Percentiles rank a stretch among this genome's conserved stretches.
phyloP scores from a whole-genome alignment of 2,888 invertebrate genomes.

The Drosophila mettleri region DNA sequence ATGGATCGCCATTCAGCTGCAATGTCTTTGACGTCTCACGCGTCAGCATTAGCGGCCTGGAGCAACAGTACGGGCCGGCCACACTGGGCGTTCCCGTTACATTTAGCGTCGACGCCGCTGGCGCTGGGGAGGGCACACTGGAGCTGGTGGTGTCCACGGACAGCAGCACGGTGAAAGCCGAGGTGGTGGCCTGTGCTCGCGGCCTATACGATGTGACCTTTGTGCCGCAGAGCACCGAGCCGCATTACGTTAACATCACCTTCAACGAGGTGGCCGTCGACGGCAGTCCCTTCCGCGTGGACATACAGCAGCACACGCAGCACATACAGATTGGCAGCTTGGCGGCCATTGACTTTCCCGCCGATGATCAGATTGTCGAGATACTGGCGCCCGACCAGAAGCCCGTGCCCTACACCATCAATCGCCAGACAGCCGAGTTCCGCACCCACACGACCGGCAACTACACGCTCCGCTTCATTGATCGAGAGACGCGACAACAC shows the following conservation, averaged over 20 bases:
- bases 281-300: slow-evolving; percentile 95
- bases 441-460: slow-evolving; percentile 91
- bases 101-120: slow-evolving; percentile 97
- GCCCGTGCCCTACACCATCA: slow-evolving; percentile 87
- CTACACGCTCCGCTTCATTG: slow-evolving; percentile 89
- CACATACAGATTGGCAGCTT: slow-evolving; percentile 88
- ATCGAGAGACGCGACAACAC: slow-evolving; percentile 87
- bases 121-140: slow-evolving; percentile 96
- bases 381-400: slow-evolving; percentile 89
- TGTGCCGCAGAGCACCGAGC: slow-evolving; percentile 94
- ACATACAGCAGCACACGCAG: slow-evolving; percentile 90
- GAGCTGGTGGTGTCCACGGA: slow-evolving; percentile 96
- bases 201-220: slow-evolving; percentile 97
- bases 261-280: slow-evolving; percentile 97
- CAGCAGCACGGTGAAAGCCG: slow-evolving; percentile 95
- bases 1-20: slow-evolving; percentile 96
- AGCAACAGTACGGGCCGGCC: slow-evolving; percentile 85
- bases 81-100: slow-evolving; percentile 93
- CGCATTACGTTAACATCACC: slow-evolving; percentile 96
- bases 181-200: slow-evolving; percentile 94
- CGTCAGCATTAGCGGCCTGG: slow-evolving; percentile 90
- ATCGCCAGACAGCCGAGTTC: slow-evolving; percentile 90
- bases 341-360: slow-evolving; percentile 88
- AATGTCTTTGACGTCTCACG: slow-evolving; percentile 97
- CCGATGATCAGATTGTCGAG: slow-evolving; percentile 88